A percentile compares a stretch with the other conserved stretches of the same genome.
phyloP scores from a whole-genome alignment of 2,113 vertebrate species.

The Oryctolagus cuniculus region DNA sequence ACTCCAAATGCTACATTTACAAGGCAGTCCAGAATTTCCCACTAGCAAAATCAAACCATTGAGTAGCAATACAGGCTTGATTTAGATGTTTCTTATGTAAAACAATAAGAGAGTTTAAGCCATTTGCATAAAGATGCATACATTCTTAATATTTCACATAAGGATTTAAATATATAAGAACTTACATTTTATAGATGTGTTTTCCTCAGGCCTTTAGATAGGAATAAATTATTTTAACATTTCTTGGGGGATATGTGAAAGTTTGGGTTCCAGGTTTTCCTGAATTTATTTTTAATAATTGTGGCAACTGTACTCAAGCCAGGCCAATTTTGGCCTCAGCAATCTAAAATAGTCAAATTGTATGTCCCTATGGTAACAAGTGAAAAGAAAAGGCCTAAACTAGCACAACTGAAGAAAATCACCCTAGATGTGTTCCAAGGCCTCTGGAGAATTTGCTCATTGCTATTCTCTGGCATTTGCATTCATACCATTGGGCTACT shows the following conservation, averaged over 20 bases:
- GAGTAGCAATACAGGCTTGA: constrained; percentile 40
- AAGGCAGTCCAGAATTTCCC: constrained; percentile 60
- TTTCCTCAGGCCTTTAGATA: not conserved
- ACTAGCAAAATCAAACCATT: constrained; percentile 62
- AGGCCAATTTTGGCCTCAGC: not conserved
- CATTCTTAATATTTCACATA: constrained; percentile 47
- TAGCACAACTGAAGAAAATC: not conserved
- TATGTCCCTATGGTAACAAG: not conserved
- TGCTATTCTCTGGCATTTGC: not conserved
- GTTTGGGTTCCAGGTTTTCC: not conserved
- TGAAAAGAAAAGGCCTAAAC: not conserved
- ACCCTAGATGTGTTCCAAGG: not conserved
- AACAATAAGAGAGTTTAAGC: constrained; percentile 64
- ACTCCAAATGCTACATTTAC: constrained; percentile 61
- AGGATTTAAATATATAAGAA: constrained; percentile 52
- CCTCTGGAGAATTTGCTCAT: not conserved
- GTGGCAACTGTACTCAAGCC: not conserved
- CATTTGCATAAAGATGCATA: constrained; percentile 56
- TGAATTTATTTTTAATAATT: not conserved
- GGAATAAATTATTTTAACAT: not conserved
- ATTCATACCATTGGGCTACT: not conserved
- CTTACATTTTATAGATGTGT: not conserved
- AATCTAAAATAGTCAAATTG: not conserved
- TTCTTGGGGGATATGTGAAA: not conserved
- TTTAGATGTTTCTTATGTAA: constrained; percentile 62